A percentile compares a stretch with the other conserved stretches of the same genome.
These are phyloP conservation scores for Anguilla megastoma DNA, from an alignment of 2,797 vertebrate genomes.

Conservation along the genomic window DNA sequence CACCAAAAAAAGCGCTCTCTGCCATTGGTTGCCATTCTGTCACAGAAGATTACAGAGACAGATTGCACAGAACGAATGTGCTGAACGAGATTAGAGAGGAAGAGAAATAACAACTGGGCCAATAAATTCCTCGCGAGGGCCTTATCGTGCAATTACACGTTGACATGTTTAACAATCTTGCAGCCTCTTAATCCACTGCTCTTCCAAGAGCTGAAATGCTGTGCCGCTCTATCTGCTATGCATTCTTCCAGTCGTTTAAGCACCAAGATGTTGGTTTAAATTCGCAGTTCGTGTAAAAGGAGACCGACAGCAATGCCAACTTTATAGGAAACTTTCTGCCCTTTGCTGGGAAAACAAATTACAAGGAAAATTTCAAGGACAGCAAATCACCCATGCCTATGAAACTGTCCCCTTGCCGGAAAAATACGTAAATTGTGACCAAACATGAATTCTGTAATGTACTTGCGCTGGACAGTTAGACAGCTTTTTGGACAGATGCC, in stretches of 20 bases:
- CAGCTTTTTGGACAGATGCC: not conserved
- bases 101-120: constrained; percentile 98
- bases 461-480: not conserved
- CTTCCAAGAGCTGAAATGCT: constrained; percentile 84
- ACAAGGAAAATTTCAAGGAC: constrained; percentile 9
- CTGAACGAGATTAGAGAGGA: constrained; percentile 97
- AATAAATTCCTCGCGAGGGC: constrained; percentile 98
- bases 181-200: constrained; percentile 98
- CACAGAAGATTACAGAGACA: constrained; percentile 99
- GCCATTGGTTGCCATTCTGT: constrained; percentile 91
- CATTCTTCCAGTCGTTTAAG: constrained; percentile 53
- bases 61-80: constrained; percentile 99
- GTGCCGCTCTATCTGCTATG: constrained; percentile 80
- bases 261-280: constrained; percentile 43
- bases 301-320: constrained; percentile 36
- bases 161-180: constrained; percentile 98
- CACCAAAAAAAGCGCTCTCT: constrained; percentile 85
- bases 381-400: not conserved
- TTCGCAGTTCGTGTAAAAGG: constrained; percentile 42
- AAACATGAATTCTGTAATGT: not conserved
- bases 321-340: constrained; percentile 28
- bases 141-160: constrained; percentile 99
- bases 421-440: not conserved
- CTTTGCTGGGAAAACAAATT: constrained; percentile 21
- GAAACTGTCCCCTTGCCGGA: not conserved